A percentile compares a stretch with the other conserved stretches of the same genome.
These are phyloP conservation scores for Nannoperca australis DNA, from an alignment of 2,797 vertebrate genomes.

Conservation along the genomic window DNA sequence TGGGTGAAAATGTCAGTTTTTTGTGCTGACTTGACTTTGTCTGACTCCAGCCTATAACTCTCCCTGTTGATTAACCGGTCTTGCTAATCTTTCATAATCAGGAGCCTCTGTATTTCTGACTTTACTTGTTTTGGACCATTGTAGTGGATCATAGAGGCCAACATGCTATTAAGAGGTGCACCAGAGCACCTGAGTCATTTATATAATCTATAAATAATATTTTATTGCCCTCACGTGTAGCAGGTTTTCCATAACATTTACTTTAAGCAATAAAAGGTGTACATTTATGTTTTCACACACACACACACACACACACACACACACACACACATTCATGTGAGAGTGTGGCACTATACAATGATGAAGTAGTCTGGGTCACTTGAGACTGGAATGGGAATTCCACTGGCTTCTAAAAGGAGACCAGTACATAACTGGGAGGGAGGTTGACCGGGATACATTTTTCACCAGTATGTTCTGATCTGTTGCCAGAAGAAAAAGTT, in stretches of 20 bases:
- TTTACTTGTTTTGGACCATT: background rate
- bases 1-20: background rate
- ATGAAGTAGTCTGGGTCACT: conserved; percentile 66
- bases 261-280: conserved; percentile 1
- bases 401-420: conserved; percentile 77
- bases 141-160: background rate
- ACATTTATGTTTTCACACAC: conserved; percentile 32
- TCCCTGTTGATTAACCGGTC: background rate
- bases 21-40: too few species aligned
- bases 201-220: conserved; percentile 30
- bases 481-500: conserved; percentile 56
- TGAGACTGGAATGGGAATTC: conserved; percentile 69
- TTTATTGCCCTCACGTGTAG: background rate
- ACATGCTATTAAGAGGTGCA: background rate
- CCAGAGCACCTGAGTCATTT: background rate
- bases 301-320: background rate
- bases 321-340: conserved; percentile 23
- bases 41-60: background rate
- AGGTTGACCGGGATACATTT: conserved; percentile 47
- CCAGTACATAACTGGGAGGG: conserved; percentile 70
- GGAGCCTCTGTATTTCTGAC: background rate
- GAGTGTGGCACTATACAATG: conserved; percentile 30
- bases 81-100: background rate
- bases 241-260: conserved; percentile 9
- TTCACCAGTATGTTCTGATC: conserved; percentile 48